phyloP scores from a whole-genome alignment of 1,140 invertebrate species.

The Drosophila kurseongensis region DNA sequence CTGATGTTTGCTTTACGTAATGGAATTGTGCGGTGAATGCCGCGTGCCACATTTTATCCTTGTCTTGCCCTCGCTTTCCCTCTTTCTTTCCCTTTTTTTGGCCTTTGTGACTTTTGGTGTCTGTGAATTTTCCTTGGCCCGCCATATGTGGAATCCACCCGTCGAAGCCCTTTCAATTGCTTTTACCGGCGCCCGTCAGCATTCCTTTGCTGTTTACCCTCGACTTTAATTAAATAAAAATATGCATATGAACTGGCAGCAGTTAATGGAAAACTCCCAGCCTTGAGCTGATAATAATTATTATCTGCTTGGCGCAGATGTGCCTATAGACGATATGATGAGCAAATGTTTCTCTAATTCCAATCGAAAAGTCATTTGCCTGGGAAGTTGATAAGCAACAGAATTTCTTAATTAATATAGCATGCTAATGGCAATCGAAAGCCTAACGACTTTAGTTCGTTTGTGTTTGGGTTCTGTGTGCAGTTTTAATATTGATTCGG shows the following conservation, averaged over 20 bases:
- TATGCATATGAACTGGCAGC: slow-evolving; percentile 50
- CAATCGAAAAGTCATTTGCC: slow-evolving; percentile 8
- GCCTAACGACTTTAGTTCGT: slow-evolving; percentile 21
- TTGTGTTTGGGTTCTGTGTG: slow-evolving; percentile 6
- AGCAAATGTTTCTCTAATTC: slow-evolving; percentile 24
- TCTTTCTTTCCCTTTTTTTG: slow-evolving; percentile 5
- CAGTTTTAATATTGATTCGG: slow-evolving; percentile 21
- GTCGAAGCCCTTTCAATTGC: slow-evolving; percentile 57
- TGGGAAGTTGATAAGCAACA: slow-evolving; percentile 33
- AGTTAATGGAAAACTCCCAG: slow-evolving; percentile 45
- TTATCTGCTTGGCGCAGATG: slow-evolving; percentile 15
- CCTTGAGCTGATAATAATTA: slow-evolving; percentile 62
- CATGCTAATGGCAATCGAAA: slow-evolving; percentile 37
- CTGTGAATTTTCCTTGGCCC: slow-evolving; percentile 61
- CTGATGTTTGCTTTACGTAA: slow-evolving; percentile 82
- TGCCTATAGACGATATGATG: slow-evolving; percentile 1
- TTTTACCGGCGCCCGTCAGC: slow-evolving; percentile 47
- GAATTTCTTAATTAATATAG: slow-evolving; percentile 28
- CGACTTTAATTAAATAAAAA: slow-evolving; percentile 79
- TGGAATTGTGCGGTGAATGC: slow-evolving; percentile 79
- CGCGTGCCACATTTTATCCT: slow-evolving; percentile 64
- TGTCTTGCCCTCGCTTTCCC: slow-evolving; percentile 38
- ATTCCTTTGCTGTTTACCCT: slow-evolving; percentile 70
- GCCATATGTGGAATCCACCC: slow-evolving; percentile 52
- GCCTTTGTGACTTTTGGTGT: slow-evolving; percentile 55